phyloP scores from a whole-genome alignment of 2,113 vertebrate genomes.

The Pica pica region DNA sequence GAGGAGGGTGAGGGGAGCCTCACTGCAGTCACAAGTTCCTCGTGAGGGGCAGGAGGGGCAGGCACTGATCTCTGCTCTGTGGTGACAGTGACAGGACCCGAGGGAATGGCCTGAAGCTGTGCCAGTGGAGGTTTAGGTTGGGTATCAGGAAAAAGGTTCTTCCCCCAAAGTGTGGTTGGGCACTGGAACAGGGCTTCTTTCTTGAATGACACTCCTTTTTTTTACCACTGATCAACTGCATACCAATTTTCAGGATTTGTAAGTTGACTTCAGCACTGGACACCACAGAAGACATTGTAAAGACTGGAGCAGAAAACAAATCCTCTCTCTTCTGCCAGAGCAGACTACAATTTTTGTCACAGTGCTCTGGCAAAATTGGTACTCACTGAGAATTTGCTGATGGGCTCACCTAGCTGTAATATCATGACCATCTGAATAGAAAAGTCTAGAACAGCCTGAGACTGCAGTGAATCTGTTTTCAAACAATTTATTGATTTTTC shows the following conservation, averaged over 20 bases:
- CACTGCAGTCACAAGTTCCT: not conserved
- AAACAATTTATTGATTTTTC: not conserved
- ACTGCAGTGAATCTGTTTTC: not conserved
- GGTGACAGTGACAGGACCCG: not conserved
- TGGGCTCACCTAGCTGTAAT: not conserved
- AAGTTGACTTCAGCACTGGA: not conserved
- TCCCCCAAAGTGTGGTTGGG: accelerated
- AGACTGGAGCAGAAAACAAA: not conserved
- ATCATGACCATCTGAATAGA: not conserved
- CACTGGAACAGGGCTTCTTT: not conserved
- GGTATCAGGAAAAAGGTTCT: not conserved
- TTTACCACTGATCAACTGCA: not conserved
- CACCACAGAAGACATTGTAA: not conserved
- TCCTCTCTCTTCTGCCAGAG: not conserved
- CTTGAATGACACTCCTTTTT: not conserved
- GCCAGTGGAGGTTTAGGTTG: not conserved
- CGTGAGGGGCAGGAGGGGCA: accelerated
- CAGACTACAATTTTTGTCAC: not conserved
- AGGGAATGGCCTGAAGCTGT: not conserved
- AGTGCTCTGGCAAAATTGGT: not conserved
- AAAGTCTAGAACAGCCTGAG: not conserved
- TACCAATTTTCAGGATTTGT: not conserved
- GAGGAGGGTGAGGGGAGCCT: not conserved
- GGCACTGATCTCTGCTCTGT: not conserved
- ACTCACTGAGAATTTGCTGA: not conserved